phyloP scores from a whole-genome alignment of 2,888 invertebrate species.

The Noctua comes region DNA sequence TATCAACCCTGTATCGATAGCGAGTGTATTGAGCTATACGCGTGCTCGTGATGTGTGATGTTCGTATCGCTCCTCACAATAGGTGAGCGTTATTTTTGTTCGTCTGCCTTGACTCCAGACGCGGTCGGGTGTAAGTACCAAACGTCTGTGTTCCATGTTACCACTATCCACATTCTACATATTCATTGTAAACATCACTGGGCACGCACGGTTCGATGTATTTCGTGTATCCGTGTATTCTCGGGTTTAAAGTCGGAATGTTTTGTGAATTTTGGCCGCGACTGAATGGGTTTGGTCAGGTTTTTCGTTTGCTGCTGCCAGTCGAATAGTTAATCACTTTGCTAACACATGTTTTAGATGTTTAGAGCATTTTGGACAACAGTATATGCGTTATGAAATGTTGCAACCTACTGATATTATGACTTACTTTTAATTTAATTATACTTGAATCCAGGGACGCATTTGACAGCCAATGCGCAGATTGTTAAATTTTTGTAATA shows the following conservation, averaged over 20 bases:
- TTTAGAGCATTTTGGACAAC: constrained; percentile 7
- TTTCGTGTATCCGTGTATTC: constrained; percentile 46
- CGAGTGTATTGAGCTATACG: constrained; percentile 69
- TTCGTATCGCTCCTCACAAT: constrained; percentile 81
- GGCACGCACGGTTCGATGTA: constrained; percentile 54
- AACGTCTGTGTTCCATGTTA: constrained; percentile 57
- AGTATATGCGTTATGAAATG: not conserved
- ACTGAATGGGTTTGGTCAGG: constrained; percentile 35
- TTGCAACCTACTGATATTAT: not conserved
- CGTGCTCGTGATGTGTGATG: constrained; percentile 75
- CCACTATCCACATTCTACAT: constrained; percentile 65
- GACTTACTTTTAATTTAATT: not conserved
- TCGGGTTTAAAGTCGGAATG: constrained; percentile 28
- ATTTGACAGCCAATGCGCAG: not conserved
- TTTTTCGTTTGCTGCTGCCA: constrained; percentile 35
- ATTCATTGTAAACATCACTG: constrained; percentile 65
- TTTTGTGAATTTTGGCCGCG: constrained; percentile 36
- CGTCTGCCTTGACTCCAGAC: constrained; percentile 80
- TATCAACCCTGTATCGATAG: constrained; percentile 57
- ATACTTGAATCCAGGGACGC: not conserved
- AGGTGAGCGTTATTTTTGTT: constrained; percentile 86
- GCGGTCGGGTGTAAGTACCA: constrained; percentile 56
- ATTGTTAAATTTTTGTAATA: not conserved
- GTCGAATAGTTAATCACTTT: constrained; percentile 40
- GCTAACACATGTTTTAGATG: constrained; percentile 41